Conservation (phyloP, 2,113 vertebrate genomes). For the Corythornis madagascariensis region DNA sequence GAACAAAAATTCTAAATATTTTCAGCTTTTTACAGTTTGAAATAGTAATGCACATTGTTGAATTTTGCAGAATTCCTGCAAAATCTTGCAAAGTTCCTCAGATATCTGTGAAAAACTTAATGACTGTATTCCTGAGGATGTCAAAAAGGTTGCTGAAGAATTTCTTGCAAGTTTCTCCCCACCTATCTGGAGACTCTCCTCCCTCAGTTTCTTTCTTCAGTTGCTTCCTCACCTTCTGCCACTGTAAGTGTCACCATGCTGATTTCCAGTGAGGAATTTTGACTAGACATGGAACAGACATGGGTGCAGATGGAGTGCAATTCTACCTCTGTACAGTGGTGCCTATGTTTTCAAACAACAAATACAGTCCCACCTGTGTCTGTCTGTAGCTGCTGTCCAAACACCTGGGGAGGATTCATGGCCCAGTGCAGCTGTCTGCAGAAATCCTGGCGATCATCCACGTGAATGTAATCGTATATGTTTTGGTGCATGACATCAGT, state of each 20-base stretch:
- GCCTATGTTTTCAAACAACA: neutral
- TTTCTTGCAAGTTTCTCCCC: neutral
- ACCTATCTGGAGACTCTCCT: neutral
- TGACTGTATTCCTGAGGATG: neutral
- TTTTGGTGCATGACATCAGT: slow-evolving; percentile 98
- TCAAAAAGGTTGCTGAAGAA: neutral
- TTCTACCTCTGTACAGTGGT: neutral
- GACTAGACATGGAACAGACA: neutral
- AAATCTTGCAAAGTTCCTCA: neutral
- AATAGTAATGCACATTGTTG: neutral
- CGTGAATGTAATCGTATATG: slow-evolving; percentile 95
- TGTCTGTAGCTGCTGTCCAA: slow-evolving; percentile 74
- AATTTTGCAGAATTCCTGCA: rapidly evolving
- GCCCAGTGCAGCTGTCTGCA: slow-evolving; percentile 95
- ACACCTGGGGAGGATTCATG: slow-evolving; percentile 89
- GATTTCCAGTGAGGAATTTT: neutral
- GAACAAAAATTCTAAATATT: neutral
- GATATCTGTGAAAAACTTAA: neutral
- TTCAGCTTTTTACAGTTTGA: neutral
- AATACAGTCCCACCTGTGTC: slow-evolving; percentile 79
- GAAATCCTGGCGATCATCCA: slow-evolving; percentile 97
- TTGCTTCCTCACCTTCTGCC: neutral
- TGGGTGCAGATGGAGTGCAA: rapidly evolving
- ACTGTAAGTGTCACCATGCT: neutral
- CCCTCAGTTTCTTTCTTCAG: neutral